phyloP scores from a whole-genome alignment of 1,140 invertebrate genomes.

The Temnothorax nylanderi region DNA sequence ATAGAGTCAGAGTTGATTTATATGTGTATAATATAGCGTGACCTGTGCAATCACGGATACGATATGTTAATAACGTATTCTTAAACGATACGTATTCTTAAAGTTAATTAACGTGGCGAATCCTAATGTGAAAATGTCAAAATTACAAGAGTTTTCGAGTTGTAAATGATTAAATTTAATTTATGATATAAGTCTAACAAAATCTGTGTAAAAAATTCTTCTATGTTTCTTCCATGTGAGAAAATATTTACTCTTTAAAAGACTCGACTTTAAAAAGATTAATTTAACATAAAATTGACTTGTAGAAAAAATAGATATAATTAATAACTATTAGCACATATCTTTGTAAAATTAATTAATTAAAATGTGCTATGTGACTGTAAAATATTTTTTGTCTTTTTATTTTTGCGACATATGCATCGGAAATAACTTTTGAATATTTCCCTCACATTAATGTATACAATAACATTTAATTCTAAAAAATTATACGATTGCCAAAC shows the following conservation, averaged over 20 bases:
- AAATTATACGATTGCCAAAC: neutral
- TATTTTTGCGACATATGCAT: neutral
- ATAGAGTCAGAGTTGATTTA: slow-evolving; percentile 12
- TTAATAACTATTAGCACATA: neutral
- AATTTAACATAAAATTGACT: neutral
- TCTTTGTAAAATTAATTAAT: neutral
- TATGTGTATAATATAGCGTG: neutral
- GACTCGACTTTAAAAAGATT: neutral
- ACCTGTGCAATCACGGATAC: neutral
- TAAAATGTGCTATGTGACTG: neutral
- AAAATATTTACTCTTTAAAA: neutral
- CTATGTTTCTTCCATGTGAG: neutral
- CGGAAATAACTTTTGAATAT: neutral
- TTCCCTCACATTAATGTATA: neutral
- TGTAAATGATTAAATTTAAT: neutral
- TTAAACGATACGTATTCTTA: neutral
- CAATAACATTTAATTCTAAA: neutral
- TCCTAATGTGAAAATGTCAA: neutral
- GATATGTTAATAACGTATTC: neutral
- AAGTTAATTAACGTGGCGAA: neutral
- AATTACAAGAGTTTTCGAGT: neutral
- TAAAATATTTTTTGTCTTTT: neutral
- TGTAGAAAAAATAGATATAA: neutral
- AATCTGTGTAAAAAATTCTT: neutral
- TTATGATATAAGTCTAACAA: neutral